A percentile compares a stretch with the other conserved stretches of the same genome.
Conservation (phyloP, 1,140 invertebrate genomes). For the Penaeus japonicus region DNA sequence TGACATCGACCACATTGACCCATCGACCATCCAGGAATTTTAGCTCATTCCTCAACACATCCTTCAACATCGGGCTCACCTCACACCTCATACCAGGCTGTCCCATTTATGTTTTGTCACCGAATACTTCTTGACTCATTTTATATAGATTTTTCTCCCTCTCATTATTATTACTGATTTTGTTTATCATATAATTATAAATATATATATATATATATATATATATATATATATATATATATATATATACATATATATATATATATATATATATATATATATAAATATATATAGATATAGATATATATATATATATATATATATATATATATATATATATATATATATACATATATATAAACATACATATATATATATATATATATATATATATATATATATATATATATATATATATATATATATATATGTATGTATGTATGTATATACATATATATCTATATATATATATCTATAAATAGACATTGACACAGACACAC, state of each 20-base stretch:
- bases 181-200: not conserved
- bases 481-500: not conserved
- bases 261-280: not conserved
- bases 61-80: too few species aligned
- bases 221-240: not conserved
- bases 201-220: conserved; percentile 13
- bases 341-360: not conserved
- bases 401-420: not conserved
- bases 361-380: not conserved
- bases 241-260: not conserved
- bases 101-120: too few species aligned
- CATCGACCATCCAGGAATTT: too few species aligned
- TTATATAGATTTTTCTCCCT: too few species aligned
- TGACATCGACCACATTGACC: too few species aligned
- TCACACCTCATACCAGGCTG: too few species aligned
- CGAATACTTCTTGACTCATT: too few species aligned
- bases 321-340: conserved; percentile 8
- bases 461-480: not conserved
- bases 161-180: too few species aligned
- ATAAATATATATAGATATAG: not conserved
- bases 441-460: not conserved
- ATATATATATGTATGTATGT: conserved; percentile 7
- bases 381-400: not conserved
- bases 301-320: not conserved
- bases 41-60: too few species aligned